Evolutionary conservation across 2,797 vertebrate genomes (phyloP).

Genomic region (Sebastes iracundus): DNA sequence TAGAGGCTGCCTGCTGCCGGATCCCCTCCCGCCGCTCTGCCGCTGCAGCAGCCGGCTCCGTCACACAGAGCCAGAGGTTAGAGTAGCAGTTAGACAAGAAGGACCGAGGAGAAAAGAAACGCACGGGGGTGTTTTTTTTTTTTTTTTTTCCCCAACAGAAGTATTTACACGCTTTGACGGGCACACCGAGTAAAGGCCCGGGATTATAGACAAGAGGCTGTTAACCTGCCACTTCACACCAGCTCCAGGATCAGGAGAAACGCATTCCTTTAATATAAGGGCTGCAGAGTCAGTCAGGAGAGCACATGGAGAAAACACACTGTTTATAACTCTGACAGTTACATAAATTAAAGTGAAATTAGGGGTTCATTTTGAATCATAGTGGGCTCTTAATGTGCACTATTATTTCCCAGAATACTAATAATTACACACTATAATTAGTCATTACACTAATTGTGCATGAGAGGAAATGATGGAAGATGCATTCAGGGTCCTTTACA

Average conservation of each 20-base stretch:
- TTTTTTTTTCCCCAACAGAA: slow-evolving; percentile 2
- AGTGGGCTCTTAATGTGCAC: not conserved
- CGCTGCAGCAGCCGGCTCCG: slow-evolving; percentile 79
- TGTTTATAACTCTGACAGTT: not conserved
- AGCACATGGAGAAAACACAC: not conserved
- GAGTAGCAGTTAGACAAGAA: slow-evolving; percentile 86
- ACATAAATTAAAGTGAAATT: not conserved
- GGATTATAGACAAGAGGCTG: slow-evolving; percentile 84
- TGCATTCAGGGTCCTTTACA: not conserved
- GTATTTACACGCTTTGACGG: slow-evolving; percentile 91
- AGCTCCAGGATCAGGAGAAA: slow-evolving; percentile 77
- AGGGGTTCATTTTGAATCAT: too few species aligned
- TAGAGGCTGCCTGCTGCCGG: slow-evolving; percentile 65
- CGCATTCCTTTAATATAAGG: slow-evolving; percentile 82
- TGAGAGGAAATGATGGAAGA: not conserved
- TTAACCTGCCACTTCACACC: slow-evolving; percentile 88
- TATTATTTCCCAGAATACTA: not conserved
- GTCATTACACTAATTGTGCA: not conserved
- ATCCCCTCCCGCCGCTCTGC: slow-evolving; percentile 81
- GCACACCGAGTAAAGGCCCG: slow-evolving; percentile 76
- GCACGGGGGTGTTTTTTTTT: slow-evolving; percentile 61
- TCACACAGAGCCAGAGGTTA: slow-evolving; percentile 85
- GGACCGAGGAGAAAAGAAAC: slow-evolving; percentile 76
- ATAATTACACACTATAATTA: not conserved
- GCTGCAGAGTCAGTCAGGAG: slow-evolving; percentile 49